phyloP scores from a whole-genome alignment of 2,797 vertebrate species.

The Scolopax bukidnonensis region DNA sequence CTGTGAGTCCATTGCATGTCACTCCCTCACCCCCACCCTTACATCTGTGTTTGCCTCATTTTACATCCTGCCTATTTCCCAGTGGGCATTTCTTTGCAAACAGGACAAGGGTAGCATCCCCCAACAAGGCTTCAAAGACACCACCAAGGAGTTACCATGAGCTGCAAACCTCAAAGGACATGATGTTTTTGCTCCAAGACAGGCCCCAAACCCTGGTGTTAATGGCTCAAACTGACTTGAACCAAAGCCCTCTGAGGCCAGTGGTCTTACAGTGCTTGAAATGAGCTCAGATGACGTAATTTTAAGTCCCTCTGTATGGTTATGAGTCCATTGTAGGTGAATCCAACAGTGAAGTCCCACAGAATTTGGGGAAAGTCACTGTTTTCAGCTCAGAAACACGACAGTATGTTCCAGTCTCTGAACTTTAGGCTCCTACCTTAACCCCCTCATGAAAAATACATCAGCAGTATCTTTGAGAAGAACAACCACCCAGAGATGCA shows the following conservation, averaged over 20 bases:
- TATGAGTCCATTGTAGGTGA: background rate
- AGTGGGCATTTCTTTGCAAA: background rate
- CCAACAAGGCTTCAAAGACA: background rate
- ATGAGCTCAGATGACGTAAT: background rate
- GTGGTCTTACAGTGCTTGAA: background rate
- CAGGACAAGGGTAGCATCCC: background rate
- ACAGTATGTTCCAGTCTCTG: background rate
- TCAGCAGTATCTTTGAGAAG: background rate
- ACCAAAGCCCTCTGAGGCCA: background rate
- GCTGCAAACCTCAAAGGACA: background rate
- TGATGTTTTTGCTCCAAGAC: background rate
- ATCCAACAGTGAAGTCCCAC: background rate
- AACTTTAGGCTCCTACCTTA: background rate
- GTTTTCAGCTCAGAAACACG: background rate
- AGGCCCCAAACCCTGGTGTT: fast-evolving
- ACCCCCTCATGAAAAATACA: background rate
- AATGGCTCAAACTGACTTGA: background rate
- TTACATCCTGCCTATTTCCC: background rate
- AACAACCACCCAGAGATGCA: background rate
- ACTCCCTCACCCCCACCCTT: background rate
- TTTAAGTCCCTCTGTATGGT: background rate
- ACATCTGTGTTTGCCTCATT: background rate
- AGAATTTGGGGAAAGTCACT: background rate
- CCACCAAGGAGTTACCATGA: background rate
- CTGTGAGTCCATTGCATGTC: fast-evolving